phyloP scores from a whole-genome alignment of 2,888 invertebrate genomes.

The Stictocephala bisonia region DNA sequence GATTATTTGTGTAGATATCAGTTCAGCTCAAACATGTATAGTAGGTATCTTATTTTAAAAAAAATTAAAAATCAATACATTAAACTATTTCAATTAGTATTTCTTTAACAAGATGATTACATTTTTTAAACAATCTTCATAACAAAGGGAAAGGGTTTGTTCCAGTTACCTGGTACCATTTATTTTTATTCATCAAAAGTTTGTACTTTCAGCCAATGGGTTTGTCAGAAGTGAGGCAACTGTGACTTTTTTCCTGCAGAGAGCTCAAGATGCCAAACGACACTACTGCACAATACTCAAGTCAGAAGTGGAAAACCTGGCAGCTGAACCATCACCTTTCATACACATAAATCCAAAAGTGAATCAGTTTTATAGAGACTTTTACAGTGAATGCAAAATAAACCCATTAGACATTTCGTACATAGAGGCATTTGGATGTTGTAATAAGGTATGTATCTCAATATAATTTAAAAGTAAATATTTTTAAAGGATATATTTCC shows the following conservation, averaged over 20 bases:
- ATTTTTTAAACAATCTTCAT: too few species aligned
- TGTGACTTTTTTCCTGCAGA: slow-evolving; percentile 64
- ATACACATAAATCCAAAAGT: not conserved
- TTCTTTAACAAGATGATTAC: too few species aligned
- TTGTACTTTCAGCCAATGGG: slow-evolving; percentile 64
- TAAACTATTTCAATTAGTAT: too few species aligned
- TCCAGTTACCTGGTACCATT: too few species aligned
- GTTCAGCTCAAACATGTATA: too few species aligned
- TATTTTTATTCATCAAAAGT: too few species aligned
- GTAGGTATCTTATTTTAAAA: too few species aligned
- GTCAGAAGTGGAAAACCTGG: slow-evolving; percentile 63
- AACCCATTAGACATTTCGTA: slow-evolving; percentile 54
- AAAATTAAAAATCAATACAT: too few species aligned
- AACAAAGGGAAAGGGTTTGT: too few species aligned
- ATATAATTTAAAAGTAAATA: too few species aligned
- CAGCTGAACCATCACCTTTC: not conserved
- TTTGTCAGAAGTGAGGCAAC: slow-evolving; percentile 66
- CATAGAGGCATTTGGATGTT: slow-evolving; percentile 56
- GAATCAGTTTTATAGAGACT: slow-evolving; percentile 38
- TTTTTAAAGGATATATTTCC: too few species aligned
- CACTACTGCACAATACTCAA: slow-evolving; percentile 68
- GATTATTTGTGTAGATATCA: too few species aligned
- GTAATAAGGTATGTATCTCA: slow-evolving; percentile 54
- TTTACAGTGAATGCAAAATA: slow-evolving; percentile 48
- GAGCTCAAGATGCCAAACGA: slow-evolving; percentile 63